Evolutionary conservation across 2,888 invertebrate genomes (phyloP).

Genomic region (Amphimallon solstitiale): DNA sequence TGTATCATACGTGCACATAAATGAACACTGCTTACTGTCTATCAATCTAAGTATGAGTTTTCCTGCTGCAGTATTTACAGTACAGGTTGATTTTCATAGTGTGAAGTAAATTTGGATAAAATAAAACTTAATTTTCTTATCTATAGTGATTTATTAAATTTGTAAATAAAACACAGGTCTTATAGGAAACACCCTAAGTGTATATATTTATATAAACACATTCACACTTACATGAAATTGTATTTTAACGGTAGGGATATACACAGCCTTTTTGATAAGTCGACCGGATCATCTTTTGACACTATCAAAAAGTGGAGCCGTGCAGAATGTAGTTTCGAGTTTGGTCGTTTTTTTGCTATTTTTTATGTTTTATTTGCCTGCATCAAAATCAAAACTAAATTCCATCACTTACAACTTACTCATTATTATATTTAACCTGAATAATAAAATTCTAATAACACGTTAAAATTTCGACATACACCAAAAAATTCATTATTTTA

Average conservation of each 20-base stretch:
- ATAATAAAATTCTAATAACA: constrained; percentile 44
- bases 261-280: constrained; percentile 62
- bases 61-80: too few relatives aligned
- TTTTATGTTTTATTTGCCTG: background rate
- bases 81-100: too few relatives aligned
- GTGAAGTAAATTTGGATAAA: too few relatives aligned
- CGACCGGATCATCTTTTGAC: constrained; percentile 52
- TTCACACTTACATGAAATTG: constrained; percentile 62
- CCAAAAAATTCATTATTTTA: constrained; percentile 45
- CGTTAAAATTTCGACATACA: constrained; percentile 54
- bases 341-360: constrained; percentile 8
- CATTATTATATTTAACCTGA: constrained; percentile 20
- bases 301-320: constrained; percentile 58
- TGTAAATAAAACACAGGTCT: constrained; percentile 36
- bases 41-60: too few relatives aligned
- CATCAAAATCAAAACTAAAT: constrained; percentile 53
- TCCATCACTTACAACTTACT: constrained; percentile 48
- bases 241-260: constrained; percentile 52
- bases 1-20: too few relatives aligned
- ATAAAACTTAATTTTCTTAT: background rate
- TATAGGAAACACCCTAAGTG: constrained; percentile 58
- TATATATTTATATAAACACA: constrained; percentile 63
- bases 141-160: constrained; percentile 1
- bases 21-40: too few relatives aligned
- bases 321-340: constrained; percentile 54